Evolutionary conservation across 2,888 invertebrate genomes (phyloP).

Genomic region (Temnothorax ravouxi): DNA sequence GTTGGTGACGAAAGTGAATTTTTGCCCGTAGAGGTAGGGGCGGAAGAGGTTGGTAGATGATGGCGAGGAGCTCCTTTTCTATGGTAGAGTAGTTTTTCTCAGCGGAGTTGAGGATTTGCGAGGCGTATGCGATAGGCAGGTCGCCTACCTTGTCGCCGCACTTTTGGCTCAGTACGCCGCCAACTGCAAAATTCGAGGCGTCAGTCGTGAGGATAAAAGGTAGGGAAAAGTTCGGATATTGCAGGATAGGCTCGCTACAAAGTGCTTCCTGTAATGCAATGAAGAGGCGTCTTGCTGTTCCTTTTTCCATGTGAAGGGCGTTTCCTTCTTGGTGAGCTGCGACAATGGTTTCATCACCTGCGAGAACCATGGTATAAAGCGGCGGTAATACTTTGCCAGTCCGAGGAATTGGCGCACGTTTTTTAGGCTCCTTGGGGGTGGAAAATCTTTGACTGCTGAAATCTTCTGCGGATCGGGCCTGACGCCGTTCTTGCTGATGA

Average conservation of each 20-base stretch:
- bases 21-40: background rate
- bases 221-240: background rate
- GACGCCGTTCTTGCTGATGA: background rate
- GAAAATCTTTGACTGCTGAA: background rate
- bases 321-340: too few species aligned
- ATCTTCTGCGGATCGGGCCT: background rate
- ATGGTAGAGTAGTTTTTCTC: background rate
- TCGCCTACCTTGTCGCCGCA: background rate
- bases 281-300: too few species aligned
- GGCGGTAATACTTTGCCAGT: too few species aligned
- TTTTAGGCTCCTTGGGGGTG: too few species aligned
- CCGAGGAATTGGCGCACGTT: background rate
- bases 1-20: background rate
- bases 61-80: background rate
- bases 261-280: background rate
- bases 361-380: too few species aligned
- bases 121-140: background rate
- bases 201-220: background rate
- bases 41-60: background rate
- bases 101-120: rapidly evolving
- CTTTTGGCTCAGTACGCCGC: background rate
- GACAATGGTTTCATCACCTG: too few species aligned
- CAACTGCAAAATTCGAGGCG: background rate
- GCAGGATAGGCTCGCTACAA: background rate
- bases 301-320: too few species aligned